Evolutionary conservation across 2,888 invertebrate genomes (phyloP).

Genomic region (Tortricodes alternella): DNA sequence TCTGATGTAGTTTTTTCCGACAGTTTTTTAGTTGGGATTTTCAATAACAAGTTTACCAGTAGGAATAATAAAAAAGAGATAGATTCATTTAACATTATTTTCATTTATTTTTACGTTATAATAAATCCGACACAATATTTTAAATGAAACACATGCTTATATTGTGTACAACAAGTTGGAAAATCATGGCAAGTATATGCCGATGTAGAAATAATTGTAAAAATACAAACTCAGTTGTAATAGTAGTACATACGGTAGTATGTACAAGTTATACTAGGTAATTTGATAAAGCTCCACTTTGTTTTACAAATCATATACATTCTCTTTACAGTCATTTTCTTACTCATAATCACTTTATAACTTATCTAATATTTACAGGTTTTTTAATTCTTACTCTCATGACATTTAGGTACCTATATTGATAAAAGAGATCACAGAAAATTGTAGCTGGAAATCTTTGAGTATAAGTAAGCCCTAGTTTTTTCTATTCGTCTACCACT

Average conservation of each 20-base stretch:
- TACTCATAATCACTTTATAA: slow-evolving; percentile 50
- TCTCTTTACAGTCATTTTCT: slow-evolving; percentile 78
- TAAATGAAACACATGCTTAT: slow-evolving; percentile 60
- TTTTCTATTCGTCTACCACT: slow-evolving; percentile 76
- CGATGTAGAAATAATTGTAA: slow-evolving; percentile 77
- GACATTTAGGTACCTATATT: slow-evolving; percentile 77
- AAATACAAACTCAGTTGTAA: slow-evolving; percentile 79
- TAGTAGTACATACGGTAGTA: slow-evolving; percentile 43
- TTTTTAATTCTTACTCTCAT: slow-evolving; percentile 67
- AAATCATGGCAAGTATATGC: slow-evolving; percentile 59
- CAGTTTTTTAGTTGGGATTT: too few species aligned
- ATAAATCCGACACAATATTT: slow-evolving; percentile 75
- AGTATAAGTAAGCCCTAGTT: slow-evolving; percentile 76
- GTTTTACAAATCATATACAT: slow-evolving; percentile 80
- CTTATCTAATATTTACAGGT: slow-evolving; percentile 73
- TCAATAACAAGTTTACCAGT: too few species aligned
- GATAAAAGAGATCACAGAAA: slow-evolving; percentile 84
- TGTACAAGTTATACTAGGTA: slow-evolving; percentile 78
- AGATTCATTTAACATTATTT: slow-evolving; percentile 60
- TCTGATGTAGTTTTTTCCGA: too few species aligned
- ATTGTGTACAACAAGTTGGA: slow-evolving; percentile 71
- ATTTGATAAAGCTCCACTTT: slow-evolving; percentile 82
- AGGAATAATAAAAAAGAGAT: slow-evolving; percentile 36
- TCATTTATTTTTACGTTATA: slow-evolving; percentile 76
- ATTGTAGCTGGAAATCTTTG: slow-evolving; percentile 83